These are phyloP conservation scores for Champsocephalus esox DNA, from an alignment of 2,797 vertebrate species.

Conservation along the genomic window DNA sequence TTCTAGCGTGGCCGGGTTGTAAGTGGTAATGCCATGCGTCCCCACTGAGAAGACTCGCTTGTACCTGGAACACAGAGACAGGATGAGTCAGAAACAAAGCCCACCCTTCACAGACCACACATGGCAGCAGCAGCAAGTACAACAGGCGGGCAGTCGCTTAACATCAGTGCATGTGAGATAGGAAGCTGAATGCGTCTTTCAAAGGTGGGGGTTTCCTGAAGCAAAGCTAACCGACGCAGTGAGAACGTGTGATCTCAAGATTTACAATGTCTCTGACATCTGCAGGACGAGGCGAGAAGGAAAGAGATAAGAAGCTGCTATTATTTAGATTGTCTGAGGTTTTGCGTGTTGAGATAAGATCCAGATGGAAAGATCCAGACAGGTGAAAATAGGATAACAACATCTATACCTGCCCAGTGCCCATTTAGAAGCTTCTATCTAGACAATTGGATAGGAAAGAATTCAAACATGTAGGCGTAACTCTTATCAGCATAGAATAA, in stretches of 20 bases:
- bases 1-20: constrained; percentile 97
- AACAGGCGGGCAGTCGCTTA: not conserved
- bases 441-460: not conserved
- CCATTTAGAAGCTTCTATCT: not conserved
- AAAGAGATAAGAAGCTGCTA: too few relatives aligned
- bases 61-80: constrained; percentile 87
- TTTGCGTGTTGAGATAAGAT: constrained; percentile 8
- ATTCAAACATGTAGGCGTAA: not conserved
- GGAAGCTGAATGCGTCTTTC: not conserved
- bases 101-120: constrained; percentile 1
- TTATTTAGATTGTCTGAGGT: too few relatives aligned
- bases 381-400: not conserved
- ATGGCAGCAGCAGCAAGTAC: constrained; percentile 21
- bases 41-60: constrained; percentile 98
- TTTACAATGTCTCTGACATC: not conserved
- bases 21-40: constrained; percentile 96
- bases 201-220: not conserved
- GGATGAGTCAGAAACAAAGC: constrained; percentile 53
- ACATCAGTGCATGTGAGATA: constrained; percentile 14
- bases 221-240: not conserved
- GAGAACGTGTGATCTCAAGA: not conserved
- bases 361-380: not conserved
- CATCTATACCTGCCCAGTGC: not conserved
- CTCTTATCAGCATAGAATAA: too few relatives aligned
- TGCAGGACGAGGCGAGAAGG: not conserved